Percentiles rank a stretch among this genome's conserved stretches.
phyloP scores from a whole-genome alignment of 2,888 invertebrate genomes.

The Gasteruption jaculator region DNA sequence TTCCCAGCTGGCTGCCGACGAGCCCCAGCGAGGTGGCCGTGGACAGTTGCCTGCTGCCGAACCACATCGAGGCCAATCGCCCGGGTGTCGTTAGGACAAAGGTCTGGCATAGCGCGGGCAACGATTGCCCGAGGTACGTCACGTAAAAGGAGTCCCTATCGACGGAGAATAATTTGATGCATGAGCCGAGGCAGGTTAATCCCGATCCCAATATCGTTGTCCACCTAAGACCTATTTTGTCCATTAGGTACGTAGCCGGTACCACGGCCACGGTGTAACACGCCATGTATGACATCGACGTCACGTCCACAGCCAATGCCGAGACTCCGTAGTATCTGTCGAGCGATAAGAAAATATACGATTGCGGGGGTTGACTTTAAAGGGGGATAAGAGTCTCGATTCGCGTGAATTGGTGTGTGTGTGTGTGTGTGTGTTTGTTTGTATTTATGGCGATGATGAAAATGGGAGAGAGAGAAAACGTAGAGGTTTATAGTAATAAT shows the following conservation, averaged over 20 bases:
- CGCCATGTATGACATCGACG: slow-evolving; percentile 66
- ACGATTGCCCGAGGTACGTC: slow-evolving; percentile 60
- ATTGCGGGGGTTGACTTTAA: too few species aligned
- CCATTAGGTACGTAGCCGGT: slow-evolving; percentile 54
- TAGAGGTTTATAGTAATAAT: too few species aligned
- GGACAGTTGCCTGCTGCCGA: slow-evolving; percentile 59
- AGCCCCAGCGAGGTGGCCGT: slow-evolving; percentile 70
- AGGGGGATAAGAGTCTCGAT: too few species aligned
- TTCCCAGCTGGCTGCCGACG: slow-evolving; percentile 70
- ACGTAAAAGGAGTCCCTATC: slow-evolving; percentile 59
- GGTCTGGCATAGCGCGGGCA: slow-evolving; percentile 49
- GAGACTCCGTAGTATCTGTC: slow-evolving; percentile 49
- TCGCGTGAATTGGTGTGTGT: too few species aligned
- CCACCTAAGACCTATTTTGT: slow-evolving; percentile 55
- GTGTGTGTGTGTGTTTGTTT: too few species aligned
- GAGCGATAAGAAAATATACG: too few species aligned
- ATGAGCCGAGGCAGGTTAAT: slow-evolving; percentile 60
- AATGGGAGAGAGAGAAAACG: too few species aligned
- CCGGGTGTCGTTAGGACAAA: slow-evolving; percentile 60
- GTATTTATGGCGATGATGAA: too few species aligned
- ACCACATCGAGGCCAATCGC: slow-evolving; percentile 67
- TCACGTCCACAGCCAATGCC: slow-evolving; percentile 58
- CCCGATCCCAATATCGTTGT: slow-evolving; percentile 54
- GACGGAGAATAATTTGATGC: slow-evolving; percentile 61
- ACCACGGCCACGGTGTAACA: slow-evolving; percentile 64